phyloP scores from a whole-genome alignment of 2,888 invertebrate species.

The Caenorhabditis zanzibari region DNA sequence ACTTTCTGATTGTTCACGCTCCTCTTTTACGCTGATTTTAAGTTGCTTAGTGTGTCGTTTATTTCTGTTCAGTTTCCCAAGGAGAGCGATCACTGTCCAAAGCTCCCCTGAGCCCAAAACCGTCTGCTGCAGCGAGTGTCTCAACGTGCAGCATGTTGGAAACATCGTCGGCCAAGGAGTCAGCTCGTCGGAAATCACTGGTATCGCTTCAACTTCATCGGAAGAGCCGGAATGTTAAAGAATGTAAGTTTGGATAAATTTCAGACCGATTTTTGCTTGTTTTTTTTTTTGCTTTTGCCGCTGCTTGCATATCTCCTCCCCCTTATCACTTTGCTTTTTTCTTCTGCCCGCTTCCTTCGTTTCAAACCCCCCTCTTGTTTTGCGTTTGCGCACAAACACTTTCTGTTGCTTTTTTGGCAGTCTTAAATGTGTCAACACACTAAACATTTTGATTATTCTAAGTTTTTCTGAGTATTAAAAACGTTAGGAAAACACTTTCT shows the following conservation, averaged over 20 bases:
- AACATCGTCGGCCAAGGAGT: slow-evolving; percentile 75
- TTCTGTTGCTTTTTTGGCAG: slow-evolving; percentile 36
- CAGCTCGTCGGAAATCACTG: slow-evolving; percentile 79
- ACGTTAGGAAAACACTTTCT: too few relatives aligned
- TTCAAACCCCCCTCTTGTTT: slow-evolving; percentile 40
- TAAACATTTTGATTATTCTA: too few relatives aligned
- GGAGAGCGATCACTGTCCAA: slow-evolving; percentile 76
- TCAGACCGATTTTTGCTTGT: slow-evolving; percentile 18
- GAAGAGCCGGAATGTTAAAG: slow-evolving; percentile 70
- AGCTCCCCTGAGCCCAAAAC: slow-evolving; percentile 82
- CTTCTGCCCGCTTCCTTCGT: slow-evolving; percentile 31
- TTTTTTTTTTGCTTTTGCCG: slow-evolving; percentile 11
- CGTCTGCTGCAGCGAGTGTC: slow-evolving; percentile 82
- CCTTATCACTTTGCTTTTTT: slow-evolving; percentile 41
- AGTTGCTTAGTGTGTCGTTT: slow-evolving; percentile 44
- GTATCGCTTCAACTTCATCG: slow-evolving; percentile 81
- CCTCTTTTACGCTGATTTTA: neutral
- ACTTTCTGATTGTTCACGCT: neutral
- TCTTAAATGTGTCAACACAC: slow-evolving; percentile 23
- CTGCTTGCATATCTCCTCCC: slow-evolving; percentile 1
- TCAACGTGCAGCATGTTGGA: slow-evolving; percentile 82
- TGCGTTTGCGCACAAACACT: slow-evolving; percentile 26
- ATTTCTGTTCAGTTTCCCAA: slow-evolving; percentile 75
- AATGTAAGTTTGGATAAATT: slow-evolving; percentile 60
- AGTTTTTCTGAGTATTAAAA: too few relatives aligned